Evolutionary conservation across 2,113 vertebrate species (phyloP).

Genomic region (Pteruthius melanotis): DNA sequence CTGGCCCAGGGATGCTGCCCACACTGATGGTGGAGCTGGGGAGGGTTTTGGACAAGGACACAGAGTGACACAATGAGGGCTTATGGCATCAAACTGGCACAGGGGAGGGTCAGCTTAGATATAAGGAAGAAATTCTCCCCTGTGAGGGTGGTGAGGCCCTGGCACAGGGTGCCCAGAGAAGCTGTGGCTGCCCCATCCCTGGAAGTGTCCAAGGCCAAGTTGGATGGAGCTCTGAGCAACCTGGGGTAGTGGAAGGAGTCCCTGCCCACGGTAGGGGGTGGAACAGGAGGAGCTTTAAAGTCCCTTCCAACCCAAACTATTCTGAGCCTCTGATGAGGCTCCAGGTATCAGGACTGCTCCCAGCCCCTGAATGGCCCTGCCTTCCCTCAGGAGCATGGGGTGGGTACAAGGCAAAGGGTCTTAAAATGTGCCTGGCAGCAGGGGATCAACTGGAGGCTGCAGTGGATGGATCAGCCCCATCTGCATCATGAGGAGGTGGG

Average conservation of each 20-base stretch:
- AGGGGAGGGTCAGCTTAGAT: not conserved
- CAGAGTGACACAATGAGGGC: not conserved
- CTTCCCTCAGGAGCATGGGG: not conserved
- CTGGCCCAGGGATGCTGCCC: not conserved
- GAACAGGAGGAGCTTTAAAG: not conserved
- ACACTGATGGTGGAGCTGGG: not conserved
- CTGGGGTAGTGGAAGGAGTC: not conserved
- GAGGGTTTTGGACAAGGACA: not conserved
- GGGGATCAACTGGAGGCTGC: accelerated
- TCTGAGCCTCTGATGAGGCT: not conserved
- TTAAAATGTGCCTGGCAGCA: not conserved
- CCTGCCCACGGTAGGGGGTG: not conserved
- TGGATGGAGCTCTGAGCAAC: accelerated
- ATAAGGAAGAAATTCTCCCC: not conserved
- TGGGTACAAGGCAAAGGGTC: not conserved
- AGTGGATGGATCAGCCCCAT: not conserved
- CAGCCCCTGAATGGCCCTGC: not conserved
- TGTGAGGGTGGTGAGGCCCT: not conserved
- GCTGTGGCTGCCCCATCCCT: not conserved
- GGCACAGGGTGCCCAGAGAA: not conserved
- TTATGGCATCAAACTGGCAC: not conserved
- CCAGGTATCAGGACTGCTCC: not conserved
- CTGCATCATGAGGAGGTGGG: not conserved
- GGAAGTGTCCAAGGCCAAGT: not conserved
- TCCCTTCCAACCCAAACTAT: not conserved